Evolutionary conservation across 2,888 invertebrate genomes (phyloP), one percentile per base, ranked within the genome.

Genomic region (Macrophya annulata): DNA sequence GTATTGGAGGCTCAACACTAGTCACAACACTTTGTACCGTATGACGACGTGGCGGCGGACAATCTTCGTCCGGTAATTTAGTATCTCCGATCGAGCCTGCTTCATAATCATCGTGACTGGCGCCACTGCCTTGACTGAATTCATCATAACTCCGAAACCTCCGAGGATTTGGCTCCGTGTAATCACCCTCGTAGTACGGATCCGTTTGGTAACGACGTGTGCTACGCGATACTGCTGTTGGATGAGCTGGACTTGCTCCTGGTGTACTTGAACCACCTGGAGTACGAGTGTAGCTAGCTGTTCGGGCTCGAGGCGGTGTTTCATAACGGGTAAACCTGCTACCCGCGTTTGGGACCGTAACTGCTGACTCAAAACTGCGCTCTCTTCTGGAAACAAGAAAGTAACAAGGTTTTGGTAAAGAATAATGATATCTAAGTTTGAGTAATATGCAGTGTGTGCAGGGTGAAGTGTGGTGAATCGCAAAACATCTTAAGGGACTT

Each of bases 91-190:
- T 89, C 45, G 91, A 90, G 86, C 90, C 91, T 84, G 89, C 91
- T 85, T 93, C 92, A 79, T 93, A 93, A 85, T 97, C 96, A 87
- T 96, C 96, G 90, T 96, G 96, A 45, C 95, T 95, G 4, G 96
- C 95, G 43, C 94, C 95, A 86, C 96, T 96, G 90, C 97, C 94
- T 94, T 96, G 95, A 93, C 97, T 95, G 94, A 96, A 96, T 94
- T 98, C 96, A 90, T 97, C 97, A 91, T 95, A 96, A 91, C 95
- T 96, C 86, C 96, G 95, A 93, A 95, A 95, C 89, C 95, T 94
- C 21, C 95, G 93, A 37, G 92, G 88, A 83, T 90, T 88, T 40
- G 92, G 91, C 62, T 93, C 93, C 84, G 88, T 90, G 86, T 93
- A 93, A 65, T 93, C 93, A 15, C 91, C 91, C 86, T 93, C 93